Base-by-base conservation (phyloP, 2,888 invertebrate genomes). In the Baccha elongata region DNA sequence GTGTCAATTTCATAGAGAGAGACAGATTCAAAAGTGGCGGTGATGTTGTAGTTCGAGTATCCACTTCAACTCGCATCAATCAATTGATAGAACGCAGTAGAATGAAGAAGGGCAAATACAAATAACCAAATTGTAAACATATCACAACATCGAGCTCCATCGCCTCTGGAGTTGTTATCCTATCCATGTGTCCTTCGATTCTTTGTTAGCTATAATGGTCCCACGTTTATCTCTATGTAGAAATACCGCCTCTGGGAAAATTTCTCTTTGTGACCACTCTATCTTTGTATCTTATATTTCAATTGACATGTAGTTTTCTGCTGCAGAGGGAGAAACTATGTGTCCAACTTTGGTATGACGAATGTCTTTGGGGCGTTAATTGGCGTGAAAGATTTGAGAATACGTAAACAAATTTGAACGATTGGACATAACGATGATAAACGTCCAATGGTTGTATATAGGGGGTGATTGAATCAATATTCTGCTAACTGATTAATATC, bases 71-170 rank as follows among this genome's bases (percentile, higher is more conserved):
- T 64, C 64, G 23, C 73, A 83, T 83, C 83, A 83, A 83, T 83
- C 83, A 83, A 72, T 76, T 83, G 60, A 32, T 60, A 60, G 60
- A 44, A 48, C 62, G 60, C n/a, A 46, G 44, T 42, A 37, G 50
- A 6, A 29, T 17, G 13, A 13, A n/a, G 19, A 29, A 17, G 6
- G 1, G 74, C 15, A 32, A 21, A 46, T 53, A 42, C 72, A 76
- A 76, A 76, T 76, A 83, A 72, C 72, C 83, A 83, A 76, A 74
- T 64, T 78, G 78, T 83, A 78, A 83, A 83, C 83, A 83, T 64
- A 78, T 83, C 78, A 83, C 78, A 78, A 68, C 62, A 72, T 55
- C 21, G 72, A 67, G 53, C 75, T 67, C 58, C 10, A 21, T 62
- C 58, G 69, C 35, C 69, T 58, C 26, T 40, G 53, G 44, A 60